Conservation (phyloP, 2,888 invertebrate species). For the Athalia rosae region DNA sequence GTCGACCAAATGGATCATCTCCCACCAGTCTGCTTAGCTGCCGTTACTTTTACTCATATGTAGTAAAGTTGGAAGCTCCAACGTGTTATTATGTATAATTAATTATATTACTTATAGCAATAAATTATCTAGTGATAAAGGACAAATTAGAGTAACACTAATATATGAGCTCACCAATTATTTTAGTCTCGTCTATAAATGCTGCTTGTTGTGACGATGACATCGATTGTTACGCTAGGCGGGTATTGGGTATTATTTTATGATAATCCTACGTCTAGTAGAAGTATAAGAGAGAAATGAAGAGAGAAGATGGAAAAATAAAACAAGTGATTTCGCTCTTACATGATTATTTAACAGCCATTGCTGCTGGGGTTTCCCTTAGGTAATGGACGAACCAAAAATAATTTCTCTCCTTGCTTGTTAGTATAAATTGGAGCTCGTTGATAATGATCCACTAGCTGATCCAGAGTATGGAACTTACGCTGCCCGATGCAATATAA, state of each 20-base stretch:
- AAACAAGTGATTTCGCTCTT: slow-evolving; percentile 22
- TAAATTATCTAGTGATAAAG: slow-evolving; percentile 66
- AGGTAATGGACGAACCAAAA: slow-evolving; percentile 95
- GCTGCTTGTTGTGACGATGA: slow-evolving; percentile 62
- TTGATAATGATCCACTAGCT: slow-evolving; percentile 98
- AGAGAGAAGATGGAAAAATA: not conserved
- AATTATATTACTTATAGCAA: slow-evolving; percentile 58
- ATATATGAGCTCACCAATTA: slow-evolving; percentile 69
- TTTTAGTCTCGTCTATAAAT: slow-evolving; percentile 70
- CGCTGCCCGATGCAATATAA: slow-evolving; percentile 98
- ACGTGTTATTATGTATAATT: slow-evolving; percentile 52
- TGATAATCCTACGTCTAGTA: slow-evolving; percentile 52
- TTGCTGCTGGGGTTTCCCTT: slow-evolving; percentile 75
- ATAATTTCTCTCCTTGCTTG: slow-evolving; percentile 97
- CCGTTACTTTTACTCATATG: slow-evolving; percentile 51
- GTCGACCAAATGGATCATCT: slow-evolving; percentile 57
- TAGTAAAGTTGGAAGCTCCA: slow-evolving; percentile 57
- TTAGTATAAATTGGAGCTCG: slow-evolving; percentile 99
- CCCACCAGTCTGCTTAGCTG: slow-evolving; percentile 57
- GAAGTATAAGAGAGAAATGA: not conserved
- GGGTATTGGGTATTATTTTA: slow-evolving; percentile 53
- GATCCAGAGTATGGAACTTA: slow-evolving; percentile 96
- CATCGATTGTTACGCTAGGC: slow-evolving; percentile 65
- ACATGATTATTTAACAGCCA: slow-evolving; percentile 66
- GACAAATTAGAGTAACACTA: slow-evolving; percentile 68